These are phyloP conservation scores for Aleiodes sp. DNA, from an alignment of 1,140 invertebrate species.

Conservation along the genomic window DNA sequence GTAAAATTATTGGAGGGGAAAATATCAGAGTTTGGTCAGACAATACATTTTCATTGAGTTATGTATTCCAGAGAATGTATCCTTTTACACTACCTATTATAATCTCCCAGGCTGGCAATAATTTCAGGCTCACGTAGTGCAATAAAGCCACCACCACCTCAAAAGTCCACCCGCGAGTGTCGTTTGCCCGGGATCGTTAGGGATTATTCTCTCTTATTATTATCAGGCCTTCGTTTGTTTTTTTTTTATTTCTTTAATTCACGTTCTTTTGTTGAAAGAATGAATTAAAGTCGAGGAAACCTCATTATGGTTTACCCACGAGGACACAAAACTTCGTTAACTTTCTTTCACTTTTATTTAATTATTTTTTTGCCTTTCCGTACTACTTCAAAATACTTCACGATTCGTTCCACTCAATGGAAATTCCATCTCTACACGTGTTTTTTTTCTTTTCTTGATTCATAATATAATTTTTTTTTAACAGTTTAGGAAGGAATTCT, in stretches of 20 bases:
- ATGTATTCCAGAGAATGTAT: slow-evolving; percentile 5
- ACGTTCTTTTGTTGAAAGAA: neutral
- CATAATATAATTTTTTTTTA: too few relatives aligned
- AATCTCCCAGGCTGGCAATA: neutral
- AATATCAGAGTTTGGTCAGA: slow-evolving; percentile 7
- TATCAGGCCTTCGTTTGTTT: neutral
- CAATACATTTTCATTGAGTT: slow-evolving; percentile 12
- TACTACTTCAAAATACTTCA: too few relatives aligned
- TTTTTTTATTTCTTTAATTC: too few relatives aligned
- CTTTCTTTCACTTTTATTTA: neutral
- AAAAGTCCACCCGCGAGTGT: neutral
- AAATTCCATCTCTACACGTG: too few relatives aligned
- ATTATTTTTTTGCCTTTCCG: neutral
- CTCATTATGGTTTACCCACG: neutral
- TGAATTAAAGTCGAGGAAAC: slow-evolving; percentile 10
- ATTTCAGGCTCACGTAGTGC: neutral
- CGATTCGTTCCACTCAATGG: too few relatives aligned
- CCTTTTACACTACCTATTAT: neutral
- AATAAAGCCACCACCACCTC: neutral
- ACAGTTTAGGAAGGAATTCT: too few relatives aligned
- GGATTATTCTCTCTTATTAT: neutral
- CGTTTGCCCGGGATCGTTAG: slow-evolving; percentile 6
- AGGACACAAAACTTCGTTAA: slow-evolving; percentile 7
- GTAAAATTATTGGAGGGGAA: neutral
- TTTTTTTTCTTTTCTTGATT: too few relatives aligned